These are phyloP conservation scores for Poeciliopsis paucimaculata DNA, from an alignment of 2,797 vertebrate genomes.

Conservation along the genomic window DNA sequence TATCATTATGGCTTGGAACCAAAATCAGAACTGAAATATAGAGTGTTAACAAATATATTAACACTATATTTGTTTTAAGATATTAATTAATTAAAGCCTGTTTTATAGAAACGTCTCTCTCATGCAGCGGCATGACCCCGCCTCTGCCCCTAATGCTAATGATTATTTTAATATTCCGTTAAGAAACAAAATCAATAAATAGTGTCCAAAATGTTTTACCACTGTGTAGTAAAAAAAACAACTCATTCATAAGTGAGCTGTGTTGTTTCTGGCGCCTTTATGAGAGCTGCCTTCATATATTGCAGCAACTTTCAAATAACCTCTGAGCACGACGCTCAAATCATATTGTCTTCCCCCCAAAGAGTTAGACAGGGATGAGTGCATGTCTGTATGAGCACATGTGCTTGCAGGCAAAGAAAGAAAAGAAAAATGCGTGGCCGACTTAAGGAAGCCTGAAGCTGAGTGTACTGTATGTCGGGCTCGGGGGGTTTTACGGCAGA, in stretches of 20 bases:
- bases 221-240: slow-evolving; percentile 13
- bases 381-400: neutral
- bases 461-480: neutral
- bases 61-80: neutral
- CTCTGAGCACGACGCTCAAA: slow-evolving; percentile 9
- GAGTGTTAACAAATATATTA: neutral
- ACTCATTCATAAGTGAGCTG: slow-evolving; percentile 11
- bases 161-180: neutral
- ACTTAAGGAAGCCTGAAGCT: slow-evolving; percentile 27
- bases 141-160: neutral
- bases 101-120: neutral
- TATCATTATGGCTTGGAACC: too few species aligned
- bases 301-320: slow-evolving; percentile 44
- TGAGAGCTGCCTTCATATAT: slow-evolving; percentile 24
- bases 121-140: neutral
- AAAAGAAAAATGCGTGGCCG: slow-evolving; percentile 9
- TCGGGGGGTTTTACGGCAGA: slow-evolving; percentile 12
- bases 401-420: slow-evolving; percentile 14
- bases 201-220: neutral
- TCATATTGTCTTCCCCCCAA: slow-evolving; percentile 36
- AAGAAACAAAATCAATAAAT: neutral
- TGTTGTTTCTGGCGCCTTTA: slow-evolving; percentile 10
- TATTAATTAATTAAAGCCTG: neutral
- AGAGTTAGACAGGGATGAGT: slow-evolving; percentile 27
- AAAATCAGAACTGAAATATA: too few species aligned